Base-by-base conservation (phyloP, 2,797 vertebrate genomes). In the Sebastes aleutianus region DNA sequence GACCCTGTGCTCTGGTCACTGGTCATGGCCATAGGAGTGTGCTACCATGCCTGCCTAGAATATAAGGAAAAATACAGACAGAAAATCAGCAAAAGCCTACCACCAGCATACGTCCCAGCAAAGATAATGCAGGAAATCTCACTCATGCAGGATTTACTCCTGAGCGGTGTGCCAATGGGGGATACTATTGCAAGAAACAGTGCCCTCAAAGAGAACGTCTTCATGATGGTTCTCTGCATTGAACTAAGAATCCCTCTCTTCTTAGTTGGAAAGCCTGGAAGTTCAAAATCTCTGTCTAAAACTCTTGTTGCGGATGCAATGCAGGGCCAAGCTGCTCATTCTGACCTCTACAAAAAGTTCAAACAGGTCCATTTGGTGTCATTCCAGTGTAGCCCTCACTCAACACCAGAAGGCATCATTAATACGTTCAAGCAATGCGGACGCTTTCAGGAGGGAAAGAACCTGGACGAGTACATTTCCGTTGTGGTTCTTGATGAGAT, bases 181-280 rank as follows among this genome's bases (percentile, higher is more conserved):
- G 93, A 96, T 24, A 98, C 97, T 5, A 98, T 99, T 70, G 98
- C 98, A 74, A 97, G 85, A 91, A 99, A 99, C 90, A 78, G 89
- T 88, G 98, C 98, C 7, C 91, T 99, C 75, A 99, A 99, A 89
- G 98, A 99, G 91, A 99, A 99, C 0, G 96, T 99, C 79, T 99
- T 99, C 90, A 99, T 99, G 98, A 99, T 99, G 98, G 97, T 98
- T 8, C 88, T 99, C 76, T 99, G 98, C 87, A 98, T 98, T 75
- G 98, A 99, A 85, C 92, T 99, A 47, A 96, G 96, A 91, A 99
- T 99, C 79, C 98, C 98, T 8, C 96, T 99, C 1, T 99, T 99
- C 80, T 94, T 99, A 10, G 98, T 99, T 3, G 98, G 98, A 53
- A 99, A 99, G 93, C 98, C 98, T 0, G 98, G 98, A 78, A 99